Evolutionary conservation across 2,888 invertebrate genomes (phyloP).

Genomic region (Congeria kusceri): DNA sequence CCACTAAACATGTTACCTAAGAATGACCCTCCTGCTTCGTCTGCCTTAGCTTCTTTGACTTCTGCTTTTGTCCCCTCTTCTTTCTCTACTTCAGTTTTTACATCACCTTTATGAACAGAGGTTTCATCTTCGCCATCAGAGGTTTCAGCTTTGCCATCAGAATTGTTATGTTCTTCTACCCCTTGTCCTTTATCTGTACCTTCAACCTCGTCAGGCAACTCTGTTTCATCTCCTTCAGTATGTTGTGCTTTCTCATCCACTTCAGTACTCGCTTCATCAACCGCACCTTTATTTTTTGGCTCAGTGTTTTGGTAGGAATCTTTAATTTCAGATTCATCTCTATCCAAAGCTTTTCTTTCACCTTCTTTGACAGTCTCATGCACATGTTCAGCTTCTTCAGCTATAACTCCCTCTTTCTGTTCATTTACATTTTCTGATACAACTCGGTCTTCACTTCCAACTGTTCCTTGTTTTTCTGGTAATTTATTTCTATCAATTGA

Average conservation of each 20-base stretch:
- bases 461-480: not conserved
- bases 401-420: not conserved
- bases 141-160: conserved; percentile 5
- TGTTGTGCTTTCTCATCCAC: conserved; percentile 8
- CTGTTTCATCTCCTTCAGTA: conserved; percentile 14
- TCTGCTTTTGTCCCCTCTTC: conserved; percentile 32
- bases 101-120: conserved; percentile 7
- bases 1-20: conserved; percentile 50
- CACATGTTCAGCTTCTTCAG: not conserved
- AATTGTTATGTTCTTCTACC: conserved; percentile 4
- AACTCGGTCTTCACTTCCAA: not conserved
- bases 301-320: conserved; percentile 1
- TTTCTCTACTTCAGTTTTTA: conserved; percentile 13
- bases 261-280: not conserved
- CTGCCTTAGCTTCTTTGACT: not conserved
- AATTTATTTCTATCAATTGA: not conserved
- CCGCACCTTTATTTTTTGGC: not conserved
- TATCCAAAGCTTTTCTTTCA: conserved; percentile 6
- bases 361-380: conserved; percentile 3
- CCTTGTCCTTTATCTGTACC: not conserved
- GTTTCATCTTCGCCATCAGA: conserved; percentile 3
- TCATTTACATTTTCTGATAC: conserved; percentile 21
- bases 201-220: not conserved
- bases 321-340: not conserved
- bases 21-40: conserved; percentile 28